Conservation (phyloP, 2,888 invertebrate genomes). For the Vanessa cardui region DNA sequence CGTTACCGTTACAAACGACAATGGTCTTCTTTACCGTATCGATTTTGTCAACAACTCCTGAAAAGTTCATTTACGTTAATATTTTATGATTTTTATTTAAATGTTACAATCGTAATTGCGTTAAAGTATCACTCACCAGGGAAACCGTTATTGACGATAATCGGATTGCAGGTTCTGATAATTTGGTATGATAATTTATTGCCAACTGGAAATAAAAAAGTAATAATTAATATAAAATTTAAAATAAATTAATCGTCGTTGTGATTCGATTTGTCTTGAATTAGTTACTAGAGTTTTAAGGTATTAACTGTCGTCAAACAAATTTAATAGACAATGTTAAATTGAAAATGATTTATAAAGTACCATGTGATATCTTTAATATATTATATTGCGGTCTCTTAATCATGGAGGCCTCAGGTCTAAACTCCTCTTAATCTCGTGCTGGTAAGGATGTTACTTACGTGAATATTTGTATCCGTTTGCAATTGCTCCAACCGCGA, state of each 20-base stretch:
- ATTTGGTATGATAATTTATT: conserved; percentile 1
- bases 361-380: no score
- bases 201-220: conserved; percentile 13
- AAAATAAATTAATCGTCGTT: no score
- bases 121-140: conserved; percentile 7
- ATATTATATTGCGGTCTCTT: no score
- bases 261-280: no score
- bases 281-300: no score
- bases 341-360: no score
- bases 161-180: conserved; percentile 20
- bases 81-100: neutral
- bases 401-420: no score
- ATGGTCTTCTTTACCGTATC: neutral
- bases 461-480: neutral
- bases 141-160: conserved; percentile 17
- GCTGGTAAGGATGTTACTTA: neutral
- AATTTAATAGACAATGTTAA: no score
- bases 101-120: neutral
- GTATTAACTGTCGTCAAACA: no score
- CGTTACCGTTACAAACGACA: neutral
- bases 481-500: neutral
- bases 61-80: neutral
- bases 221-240: neutral
- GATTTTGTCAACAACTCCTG: conserved; percentile 2
- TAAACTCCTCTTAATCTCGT: no score